Percentiles rank a stretch among this genome's conserved stretches.
Conservation (phyloP, 2,888 invertebrate species). For the Hartigia nigra region DNA sequence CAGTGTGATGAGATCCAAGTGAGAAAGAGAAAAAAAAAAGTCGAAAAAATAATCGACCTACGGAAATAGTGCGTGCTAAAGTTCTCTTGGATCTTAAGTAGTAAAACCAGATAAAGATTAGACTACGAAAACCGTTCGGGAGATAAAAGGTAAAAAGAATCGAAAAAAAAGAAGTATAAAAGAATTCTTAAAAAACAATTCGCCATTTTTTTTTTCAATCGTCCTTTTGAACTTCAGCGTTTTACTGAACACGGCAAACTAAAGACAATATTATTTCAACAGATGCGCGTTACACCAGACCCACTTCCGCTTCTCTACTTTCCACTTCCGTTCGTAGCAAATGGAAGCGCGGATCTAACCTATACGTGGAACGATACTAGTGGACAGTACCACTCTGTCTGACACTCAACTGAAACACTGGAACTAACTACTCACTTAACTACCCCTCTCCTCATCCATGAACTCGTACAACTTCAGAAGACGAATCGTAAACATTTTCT, state of each 20-base stretch:
- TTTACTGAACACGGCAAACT: slow-evolving; percentile 17
- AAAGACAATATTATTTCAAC: slow-evolving; percentile 49
- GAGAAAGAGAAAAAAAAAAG: not conserved
- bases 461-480: not conserved
- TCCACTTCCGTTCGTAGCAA: slow-evolving; percentile 7
- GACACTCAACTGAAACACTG: not conserved
- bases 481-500: not conserved
- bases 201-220: slow-evolving; percentile 5
- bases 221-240: slow-evolving; percentile 18
- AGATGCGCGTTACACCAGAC: slow-evolving; percentile 24
- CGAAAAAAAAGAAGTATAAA: no score
- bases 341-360: not conserved
- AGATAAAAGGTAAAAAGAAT: not conserved
- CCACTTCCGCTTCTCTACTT: not conserved
- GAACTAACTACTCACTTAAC: not conserved
- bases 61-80: not conserved
- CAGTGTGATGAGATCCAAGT: not conserved
- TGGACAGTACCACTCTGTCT: not conserved
- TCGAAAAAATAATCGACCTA: not conserved
- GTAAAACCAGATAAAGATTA: not conserved
- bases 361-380: not conserved
- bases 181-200: not conserved
- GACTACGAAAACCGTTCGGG: not conserved
- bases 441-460: not conserved
- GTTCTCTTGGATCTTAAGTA: not conserved